A percentile compares a stretch with the other conserved stretches of the same genome.
Evolutionary conservation across 2,113 vertebrate genomes (phyloP).

Genomic region (Ptilonorhynchus violaceus): DNA sequence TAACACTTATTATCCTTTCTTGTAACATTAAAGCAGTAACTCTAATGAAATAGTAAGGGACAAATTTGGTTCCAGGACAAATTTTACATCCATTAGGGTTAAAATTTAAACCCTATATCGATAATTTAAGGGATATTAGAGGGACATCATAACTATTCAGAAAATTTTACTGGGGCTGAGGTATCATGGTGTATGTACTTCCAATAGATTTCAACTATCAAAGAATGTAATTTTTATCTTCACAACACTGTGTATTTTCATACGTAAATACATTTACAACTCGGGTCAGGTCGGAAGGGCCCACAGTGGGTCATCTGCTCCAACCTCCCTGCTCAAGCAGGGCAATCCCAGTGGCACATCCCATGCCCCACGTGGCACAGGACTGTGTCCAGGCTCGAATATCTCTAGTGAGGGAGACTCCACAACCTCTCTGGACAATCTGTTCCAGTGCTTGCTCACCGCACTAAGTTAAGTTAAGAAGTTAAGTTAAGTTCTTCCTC

Average conservation of each 20-base stretch:
- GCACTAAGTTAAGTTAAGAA: background rate
- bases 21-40: background rate
- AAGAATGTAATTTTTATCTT: background rate
- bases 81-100: background rate
- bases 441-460: background rate
- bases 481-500: background rate
- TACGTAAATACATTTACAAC: background rate
- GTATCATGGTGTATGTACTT: background rate
- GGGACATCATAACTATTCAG: background rate
- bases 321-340: background rate
- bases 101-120: background rate
- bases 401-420: no score
- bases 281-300: background rate
- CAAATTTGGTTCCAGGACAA: background rate
- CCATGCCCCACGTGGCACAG: fast-evolving
- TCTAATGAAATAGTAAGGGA: background rate
- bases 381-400: background rate
- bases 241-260: background rate
- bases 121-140: background rate
- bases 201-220: background rate
- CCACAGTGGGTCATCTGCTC: background rate
- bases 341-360: background rate
- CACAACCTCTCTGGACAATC: background rate
- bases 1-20: background rate
- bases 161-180: background rate